A percentile compares a stretch with the other conserved stretches of the same genome.
Conservation (phyloP, 2,888 invertebrate genomes). For the Xanthorhoe designata region DNA sequence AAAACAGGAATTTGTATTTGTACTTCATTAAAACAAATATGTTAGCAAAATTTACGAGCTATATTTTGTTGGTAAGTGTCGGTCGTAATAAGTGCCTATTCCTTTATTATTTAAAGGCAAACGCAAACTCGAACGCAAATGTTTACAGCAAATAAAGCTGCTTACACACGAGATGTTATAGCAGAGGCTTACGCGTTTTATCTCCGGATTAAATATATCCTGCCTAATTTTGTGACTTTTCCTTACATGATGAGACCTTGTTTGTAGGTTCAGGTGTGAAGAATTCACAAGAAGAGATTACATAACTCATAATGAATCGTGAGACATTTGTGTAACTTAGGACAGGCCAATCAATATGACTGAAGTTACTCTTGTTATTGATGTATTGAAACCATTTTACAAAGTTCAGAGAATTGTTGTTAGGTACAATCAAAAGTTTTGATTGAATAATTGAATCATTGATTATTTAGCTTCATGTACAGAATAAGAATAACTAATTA, state of each 20-base stretch:
- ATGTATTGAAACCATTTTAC: not conserved
- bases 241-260: constrained; percentile 72
- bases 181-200: constrained; percentile 76
- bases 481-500: too few relatives aligned
- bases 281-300: constrained; percentile 39
- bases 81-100: constrained; percentile 50
- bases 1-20: not conserved
- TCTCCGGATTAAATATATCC: constrained; percentile 78
- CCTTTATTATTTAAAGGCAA: constrained; percentile 57
- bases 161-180: constrained; percentile 73
- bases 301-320: constrained; percentile 18
- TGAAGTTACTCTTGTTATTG: not conserved
- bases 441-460: too few relatives aligned
- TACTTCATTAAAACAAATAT: constrained; percentile 1
- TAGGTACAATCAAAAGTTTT: too few relatives aligned
- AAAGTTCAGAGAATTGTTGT: too few relatives aligned
- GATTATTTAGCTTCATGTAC: too few relatives aligned
- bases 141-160: constrained; percentile 75
- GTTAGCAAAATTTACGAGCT: constrained; percentile 20
- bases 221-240: constrained; percentile 79
- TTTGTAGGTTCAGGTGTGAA: constrained; percentile 70
- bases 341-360: not conserved
- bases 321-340: constrained; percentile 5
- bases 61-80: constrained; percentile 30
- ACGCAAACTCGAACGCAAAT: constrained; percentile 62